Evolutionary conservation across 2,888 invertebrate genomes (phyloP), one percentile per base, ranked within the genome.

Genomic region (Cecidostiba fungosa): DNA sequence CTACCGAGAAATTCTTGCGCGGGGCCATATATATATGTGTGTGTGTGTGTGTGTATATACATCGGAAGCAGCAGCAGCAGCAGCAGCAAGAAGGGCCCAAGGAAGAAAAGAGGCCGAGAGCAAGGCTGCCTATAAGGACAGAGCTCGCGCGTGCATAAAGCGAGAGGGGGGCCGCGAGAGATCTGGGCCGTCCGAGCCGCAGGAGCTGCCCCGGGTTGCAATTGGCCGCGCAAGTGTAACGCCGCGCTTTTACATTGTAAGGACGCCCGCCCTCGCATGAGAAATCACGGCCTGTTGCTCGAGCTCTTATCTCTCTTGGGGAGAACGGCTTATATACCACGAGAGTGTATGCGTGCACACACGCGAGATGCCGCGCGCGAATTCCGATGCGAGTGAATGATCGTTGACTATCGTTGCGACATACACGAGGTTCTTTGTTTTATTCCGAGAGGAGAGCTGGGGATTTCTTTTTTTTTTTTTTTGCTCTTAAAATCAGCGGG

Each of bases 161-260:
- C 29, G 86, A 84, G 86, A 87, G 85, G 87, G 87, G 86, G 87
- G 82, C 79, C 81, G 87, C 86, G 87, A 87, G 90, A 89, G 90
- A 89, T 91, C 91, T 91, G 90, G 91, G 91, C 91, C 89, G 91
- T 90, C 89, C 91, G 87, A 89, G 87, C 59, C 59, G 29, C 85
- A 85, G 29, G 87, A 89, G 87, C 66, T 32, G 39, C 86, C 85
- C 87, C 89, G 90, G 89, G 89, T 89, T 89, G 90, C 91, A 91
- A 91, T 91, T 91, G 91, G 90, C 90, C 90, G 89, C 90, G 90
- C 91, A 91, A 91, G 89, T 91, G 90, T 91, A 91, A 90, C 89
- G 90, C 88, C 77, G 88, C 90, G 90, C 23, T 90, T 90, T 91
- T 90, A 91, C 91, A 91, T 91, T 90, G 91, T 91, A 90, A 90